Percentiles rank a stretch among this genome's conserved stretches.
These are phyloP conservation scores for Odontesthes bonariensis DNA, from an alignment of 2,113 vertebrate genomes.

Conservation along the genomic window DNA sequence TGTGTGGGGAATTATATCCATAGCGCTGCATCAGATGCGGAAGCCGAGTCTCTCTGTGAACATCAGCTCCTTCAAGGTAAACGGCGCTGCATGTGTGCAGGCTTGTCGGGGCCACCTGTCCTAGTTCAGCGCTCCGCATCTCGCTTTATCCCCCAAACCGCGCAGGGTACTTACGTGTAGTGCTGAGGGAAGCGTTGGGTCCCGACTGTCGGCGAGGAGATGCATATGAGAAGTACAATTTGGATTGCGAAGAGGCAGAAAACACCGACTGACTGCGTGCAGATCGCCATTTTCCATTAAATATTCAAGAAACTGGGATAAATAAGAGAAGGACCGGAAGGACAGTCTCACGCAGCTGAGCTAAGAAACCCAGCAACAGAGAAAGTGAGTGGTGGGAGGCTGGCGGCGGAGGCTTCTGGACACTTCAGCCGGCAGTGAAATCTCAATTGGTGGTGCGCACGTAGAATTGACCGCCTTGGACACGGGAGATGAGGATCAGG, in stretches of 20 bases:
- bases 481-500: slow-evolving; percentile 60
- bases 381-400: slow-evolving; percentile 68
- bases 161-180: slow-evolving; percentile 91
- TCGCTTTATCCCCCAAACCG: slow-evolving; percentile 31
- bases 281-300: slow-evolving; percentile 95
- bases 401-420: slow-evolving; percentile 68
- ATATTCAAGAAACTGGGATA: slow-evolving; percentile 85
- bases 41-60: slow-evolving; percentile 48
- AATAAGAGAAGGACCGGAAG: slow-evolving; percentile 74
- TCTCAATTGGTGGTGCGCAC: slow-evolving; percentile 66
- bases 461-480: slow-evolving; percentile 61
- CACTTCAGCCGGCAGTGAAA: slow-evolving; percentile 71
- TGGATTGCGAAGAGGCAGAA: slow-evolving; percentile 84
- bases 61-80: slow-evolving; percentile 52
- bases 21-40: slow-evolving; percentile 36
- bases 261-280: slow-evolving; percentile 87
- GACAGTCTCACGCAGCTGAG: slow-evolving; percentile 65
- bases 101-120: slow-evolving; percentile 77
- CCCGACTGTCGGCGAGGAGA: slow-evolving; percentile 85
- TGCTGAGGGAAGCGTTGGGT: slow-evolving; percentile 93
- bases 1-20: neutral
- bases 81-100: slow-evolving; percentile 49
- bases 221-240: slow-evolving; percentile 85
- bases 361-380: slow-evolving; percentile 74
- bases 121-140: slow-evolving; percentile 57